Conservation (phyloP, 2,888 invertebrate species). For the Euplagia quadripunctaria region DNA sequence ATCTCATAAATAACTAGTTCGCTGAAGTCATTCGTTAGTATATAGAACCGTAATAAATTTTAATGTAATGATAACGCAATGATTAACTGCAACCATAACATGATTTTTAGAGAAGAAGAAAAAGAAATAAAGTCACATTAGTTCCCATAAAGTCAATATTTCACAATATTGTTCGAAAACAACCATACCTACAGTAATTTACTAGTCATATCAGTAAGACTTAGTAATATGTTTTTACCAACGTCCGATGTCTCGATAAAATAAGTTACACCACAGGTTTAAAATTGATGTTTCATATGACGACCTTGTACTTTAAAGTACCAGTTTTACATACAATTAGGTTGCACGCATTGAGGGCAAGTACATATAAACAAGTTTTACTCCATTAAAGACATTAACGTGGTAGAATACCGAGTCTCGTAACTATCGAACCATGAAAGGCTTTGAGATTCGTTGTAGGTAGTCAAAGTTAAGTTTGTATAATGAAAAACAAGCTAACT, state of each 20-base stretch:
- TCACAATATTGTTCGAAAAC: background rate
- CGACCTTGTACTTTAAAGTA: conserved; percentile 19
- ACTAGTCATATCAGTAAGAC: background rate
- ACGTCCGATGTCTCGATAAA: conserved; percentile 17
- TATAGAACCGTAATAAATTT: too few species aligned
- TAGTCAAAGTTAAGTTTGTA: background rate
- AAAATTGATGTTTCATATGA: conserved; percentile 25
- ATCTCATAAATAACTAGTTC: too few species aligned
- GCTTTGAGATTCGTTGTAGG: background rate
- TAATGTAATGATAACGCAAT: background rate
- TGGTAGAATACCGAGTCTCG: background rate
- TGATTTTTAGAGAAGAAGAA: background rate
- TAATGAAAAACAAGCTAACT: background rate
- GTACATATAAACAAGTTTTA: conserved; percentile 10
- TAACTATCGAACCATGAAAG: background rate
- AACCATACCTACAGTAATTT: background rate
- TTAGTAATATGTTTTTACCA: background rate
- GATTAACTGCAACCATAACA: background rate
- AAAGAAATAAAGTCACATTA: background rate
- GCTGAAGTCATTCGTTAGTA: background rate
- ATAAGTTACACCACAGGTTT: conserved; percentile 22
- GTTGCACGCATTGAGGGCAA: background rate
- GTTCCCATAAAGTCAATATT: background rate
- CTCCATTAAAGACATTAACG: conserved; percentile 5
- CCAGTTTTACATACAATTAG: conserved; percentile 7